Conservation (phyloP, 1,140 invertebrate species). For the Nasonia vitripennis region DNA sequence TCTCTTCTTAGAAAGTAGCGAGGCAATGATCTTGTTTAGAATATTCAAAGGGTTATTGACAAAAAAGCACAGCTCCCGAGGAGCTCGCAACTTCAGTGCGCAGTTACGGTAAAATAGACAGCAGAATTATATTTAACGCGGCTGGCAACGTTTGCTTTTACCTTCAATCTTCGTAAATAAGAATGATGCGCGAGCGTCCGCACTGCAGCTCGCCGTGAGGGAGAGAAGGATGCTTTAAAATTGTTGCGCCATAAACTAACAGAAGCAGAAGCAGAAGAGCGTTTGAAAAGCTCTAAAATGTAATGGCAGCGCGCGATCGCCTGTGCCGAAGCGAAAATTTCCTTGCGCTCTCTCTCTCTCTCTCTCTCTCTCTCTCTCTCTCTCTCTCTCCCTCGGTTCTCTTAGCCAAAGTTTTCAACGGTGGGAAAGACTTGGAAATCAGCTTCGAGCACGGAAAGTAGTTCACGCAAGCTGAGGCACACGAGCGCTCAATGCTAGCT, state of each 20-base stretch:
- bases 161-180: constrained; percentile 4
- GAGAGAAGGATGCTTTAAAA: background rate
- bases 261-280: background rate
- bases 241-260: constrained; percentile 25
- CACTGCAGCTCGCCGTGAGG: too few species aligned
- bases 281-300: constrained; percentile 13
- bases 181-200: background rate
- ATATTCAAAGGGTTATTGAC: background rate
- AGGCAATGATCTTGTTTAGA: background rate
- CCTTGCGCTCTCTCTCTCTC: too few species aligned
- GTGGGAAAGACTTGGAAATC: constrained; percentile 15
- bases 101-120: constrained; percentile 4
- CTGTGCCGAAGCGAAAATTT: background rate
- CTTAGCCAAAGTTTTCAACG: background rate
- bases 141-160: background rate
- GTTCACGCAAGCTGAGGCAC: background rate
- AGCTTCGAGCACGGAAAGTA: constrained; percentile 2
- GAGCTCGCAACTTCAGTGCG: background rate
- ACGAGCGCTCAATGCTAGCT: background rate
- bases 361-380: background rate
- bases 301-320: constrained; percentile 3
- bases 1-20: background rate
- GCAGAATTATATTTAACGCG: background rate
- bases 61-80: background rate
- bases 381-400: constrained; percentile 7